Base-by-base conservation (phyloP, 1,140 invertebrate genomes). In the Caenorhabditis latens region DNA sequence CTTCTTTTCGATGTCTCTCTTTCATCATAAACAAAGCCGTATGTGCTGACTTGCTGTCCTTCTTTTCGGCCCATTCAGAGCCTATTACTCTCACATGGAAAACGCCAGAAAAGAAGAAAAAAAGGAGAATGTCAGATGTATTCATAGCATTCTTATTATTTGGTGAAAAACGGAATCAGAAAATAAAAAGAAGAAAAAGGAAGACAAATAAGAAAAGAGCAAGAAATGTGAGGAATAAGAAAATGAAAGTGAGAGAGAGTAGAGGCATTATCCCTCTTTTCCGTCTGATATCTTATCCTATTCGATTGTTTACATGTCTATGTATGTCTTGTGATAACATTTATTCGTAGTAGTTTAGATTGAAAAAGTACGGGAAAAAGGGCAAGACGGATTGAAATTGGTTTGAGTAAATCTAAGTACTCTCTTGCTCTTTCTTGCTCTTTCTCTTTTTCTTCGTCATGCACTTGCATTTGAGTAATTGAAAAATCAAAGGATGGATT, bases 91-190 rank as follows among this genome's bases (percentile, higher is more conserved):
- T 79, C 71, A 79, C 71, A 79, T 79, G 46, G 46, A 42, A 48
- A 67, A 40, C 63, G 32, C 32, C 9, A 14, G 40, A 50, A 11
- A 79, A 24, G 40, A 24, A 79, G 9, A 50, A 79, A 14, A 79
- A 32, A 21, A 79, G 40, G 46, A 79, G 14, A 50, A 50, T 79
- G 43, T 50, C 46, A 79, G 71, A 79, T 79, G 71, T 79, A 79
- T 79, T 79, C 71, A 79, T 79, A 79, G 71, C 71, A 79, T 79
- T 79, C 46, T 79, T 79, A 79, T 79, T 79, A 79, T 79, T 79
- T n/a, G 46, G 71, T 79, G 13, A 21, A 79, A 79, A 50, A 40
- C 46, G 21, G 32, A 79, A 79, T 53, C 71, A 50, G 42, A 32
- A 79, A 24, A 48, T 24, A 79, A 79, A 71, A 46, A 71, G 13